Evolutionary conservation across 2,113 vertebrate species (phyloP).

Genomic region (Bucco capensis): DNA sequence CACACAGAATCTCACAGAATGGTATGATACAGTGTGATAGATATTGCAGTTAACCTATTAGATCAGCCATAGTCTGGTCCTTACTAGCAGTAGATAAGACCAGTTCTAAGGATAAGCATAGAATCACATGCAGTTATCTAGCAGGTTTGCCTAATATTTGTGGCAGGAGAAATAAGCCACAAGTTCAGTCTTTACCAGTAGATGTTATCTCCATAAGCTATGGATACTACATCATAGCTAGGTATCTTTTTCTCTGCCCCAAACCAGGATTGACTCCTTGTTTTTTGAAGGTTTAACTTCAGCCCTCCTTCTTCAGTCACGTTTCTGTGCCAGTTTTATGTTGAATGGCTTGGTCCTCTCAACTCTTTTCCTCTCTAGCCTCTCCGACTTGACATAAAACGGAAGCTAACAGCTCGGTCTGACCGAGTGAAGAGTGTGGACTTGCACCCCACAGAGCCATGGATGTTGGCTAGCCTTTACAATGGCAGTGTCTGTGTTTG

Average conservation of each 20-base stretch:
- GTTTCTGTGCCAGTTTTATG: background rate
- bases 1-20: too few relatives aligned
- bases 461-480: constrained; percentile 97
- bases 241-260: background rate
- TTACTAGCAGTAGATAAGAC: background rate
- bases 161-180: background rate
- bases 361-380: constrained; percentile 72
- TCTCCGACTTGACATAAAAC: constrained; percentile 93
- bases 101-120: fast-evolving
- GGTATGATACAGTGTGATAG: too few relatives aligned
- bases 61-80: background rate
- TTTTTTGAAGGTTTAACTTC: background rate
- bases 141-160: background rate
- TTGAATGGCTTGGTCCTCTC: background rate
- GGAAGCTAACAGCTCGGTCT: constrained; percentile 90
- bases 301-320: background rate
- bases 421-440: constrained; percentile 96
- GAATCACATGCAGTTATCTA: fast-evolving
- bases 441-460: constrained; percentile 91
- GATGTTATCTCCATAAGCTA: fast-evolving
- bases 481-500: constrained; percentile 94
- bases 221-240: fast-evolving
- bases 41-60: fast-evolving
- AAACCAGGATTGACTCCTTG: background rate
- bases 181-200: fast-evolving